phyloP scores from a whole-genome alignment of 2,797 vertebrate genomes.

The Hapalemur alaotrensis region DNA sequence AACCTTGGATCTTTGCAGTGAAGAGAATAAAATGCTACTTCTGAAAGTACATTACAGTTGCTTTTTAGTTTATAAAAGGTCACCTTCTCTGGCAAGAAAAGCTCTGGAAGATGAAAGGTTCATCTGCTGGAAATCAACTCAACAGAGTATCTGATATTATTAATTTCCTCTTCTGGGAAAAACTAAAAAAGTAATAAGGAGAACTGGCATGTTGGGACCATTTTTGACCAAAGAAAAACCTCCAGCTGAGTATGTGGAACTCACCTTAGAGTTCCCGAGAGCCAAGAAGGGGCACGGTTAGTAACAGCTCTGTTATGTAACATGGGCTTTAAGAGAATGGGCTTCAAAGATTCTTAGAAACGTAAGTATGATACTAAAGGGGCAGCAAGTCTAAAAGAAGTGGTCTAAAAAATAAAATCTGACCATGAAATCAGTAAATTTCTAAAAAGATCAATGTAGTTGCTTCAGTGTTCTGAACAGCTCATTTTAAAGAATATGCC shows the following conservation, averaged over 20 bases:
- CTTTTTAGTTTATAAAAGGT: constrained; percentile 42
- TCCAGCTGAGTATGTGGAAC: not conserved
- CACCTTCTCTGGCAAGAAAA: not conserved
- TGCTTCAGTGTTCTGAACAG: not conserved
- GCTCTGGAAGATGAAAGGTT: not conserved
- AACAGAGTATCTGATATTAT: not conserved
- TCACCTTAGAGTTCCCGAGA: not conserved
- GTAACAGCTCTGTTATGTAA: not conserved
- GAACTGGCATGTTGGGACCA: not conserved
- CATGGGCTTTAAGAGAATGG: not conserved
- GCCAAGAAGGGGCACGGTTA: rapidly evolving
- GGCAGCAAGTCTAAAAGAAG: not conserved
- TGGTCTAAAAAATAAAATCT: not conserved
- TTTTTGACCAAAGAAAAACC: not conserved
- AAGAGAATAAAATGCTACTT: constrained; percentile 35
- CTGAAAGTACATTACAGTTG: not conserved
- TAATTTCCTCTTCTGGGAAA: not conserved
- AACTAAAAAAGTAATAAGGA: not conserved
- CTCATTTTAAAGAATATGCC: not conserved
- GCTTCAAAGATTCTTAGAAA: not conserved
- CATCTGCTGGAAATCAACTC: not conserved
- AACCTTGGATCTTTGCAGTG: not conserved
- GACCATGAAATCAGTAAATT: not conserved
- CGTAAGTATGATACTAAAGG: not conserved
- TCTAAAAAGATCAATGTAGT: not conserved